A percentile compares a stretch with the other conserved stretches of the same genome.
Evolutionary conservation across 2,888 invertebrate genomes (phyloP).

Genomic region (Himalopsyche kuldschensis): DNA sequence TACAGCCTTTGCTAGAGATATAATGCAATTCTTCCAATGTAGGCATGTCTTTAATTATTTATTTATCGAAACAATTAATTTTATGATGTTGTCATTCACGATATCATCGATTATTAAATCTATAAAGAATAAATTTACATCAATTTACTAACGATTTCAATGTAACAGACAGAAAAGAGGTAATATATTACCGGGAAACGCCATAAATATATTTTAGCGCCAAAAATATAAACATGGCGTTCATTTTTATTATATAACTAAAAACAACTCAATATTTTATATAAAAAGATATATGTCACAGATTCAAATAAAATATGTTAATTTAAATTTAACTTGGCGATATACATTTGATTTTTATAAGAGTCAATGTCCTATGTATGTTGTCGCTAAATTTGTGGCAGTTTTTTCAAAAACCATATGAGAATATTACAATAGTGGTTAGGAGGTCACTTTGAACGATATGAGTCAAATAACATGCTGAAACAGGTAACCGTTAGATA

Average conservation of each 20-base stretch:
- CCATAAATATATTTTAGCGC: neutral
- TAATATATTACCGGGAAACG: neutral
- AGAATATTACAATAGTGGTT: neutral
- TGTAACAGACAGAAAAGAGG: too few relatives aligned
- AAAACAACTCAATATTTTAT: too few relatives aligned
- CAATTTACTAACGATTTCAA: too few relatives aligned
- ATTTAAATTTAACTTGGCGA: neutral
- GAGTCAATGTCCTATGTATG: neutral
- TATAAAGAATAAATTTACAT: too few relatives aligned
- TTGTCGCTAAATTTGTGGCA: neutral
- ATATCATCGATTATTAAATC: too few relatives aligned
- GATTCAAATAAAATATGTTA: neutral
- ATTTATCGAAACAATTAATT: too few relatives aligned
- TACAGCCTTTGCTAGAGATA: too few relatives aligned
- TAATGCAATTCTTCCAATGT: too few relatives aligned
- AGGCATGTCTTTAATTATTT: too few relatives aligned
- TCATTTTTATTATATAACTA: too few relatives aligned
- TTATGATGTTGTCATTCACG: too few relatives aligned
- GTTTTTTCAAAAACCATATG: neutral
- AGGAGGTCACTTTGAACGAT: neutral
- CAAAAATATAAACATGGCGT: neutral
- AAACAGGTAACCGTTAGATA: neutral
- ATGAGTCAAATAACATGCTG: neutral
- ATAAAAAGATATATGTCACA: neutral
- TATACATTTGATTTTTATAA: neutral